phyloP scores from a whole-genome alignment of 2,888 invertebrate genomes.

The Poecilus cupreus region DNA sequence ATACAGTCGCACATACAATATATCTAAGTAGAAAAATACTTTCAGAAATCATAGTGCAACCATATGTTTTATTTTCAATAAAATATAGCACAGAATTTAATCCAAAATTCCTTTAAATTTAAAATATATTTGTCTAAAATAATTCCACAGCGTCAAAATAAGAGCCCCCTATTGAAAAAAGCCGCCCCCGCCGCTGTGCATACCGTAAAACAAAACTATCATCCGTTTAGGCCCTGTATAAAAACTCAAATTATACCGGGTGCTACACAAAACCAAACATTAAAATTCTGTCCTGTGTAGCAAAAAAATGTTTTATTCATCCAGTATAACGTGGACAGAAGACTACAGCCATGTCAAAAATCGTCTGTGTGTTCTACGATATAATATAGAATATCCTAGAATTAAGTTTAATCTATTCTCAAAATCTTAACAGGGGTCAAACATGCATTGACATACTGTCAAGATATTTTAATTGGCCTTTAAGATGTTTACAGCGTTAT shows the following conservation, averaged over 20 bases:
- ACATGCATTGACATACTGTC: slow-evolving; percentile 1
- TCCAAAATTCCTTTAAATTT: no score
- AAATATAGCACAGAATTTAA: no score
- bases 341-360: not conserved
- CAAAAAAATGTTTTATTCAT: slow-evolving; percentile 12
- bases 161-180: not conserved
- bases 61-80: no score
- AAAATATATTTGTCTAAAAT: no score
- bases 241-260: not conserved
- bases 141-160: no score
- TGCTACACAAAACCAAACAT: not conserved
- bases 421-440: slow-evolving; percentile 18
- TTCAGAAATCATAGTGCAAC: no score
- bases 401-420: slow-evolving; percentile 11
- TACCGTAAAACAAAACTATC: not conserved
- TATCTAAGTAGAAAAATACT: no score
- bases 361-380: not conserved
- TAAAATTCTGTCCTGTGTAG: slow-evolving; percentile 4
- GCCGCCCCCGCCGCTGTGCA: not conserved
- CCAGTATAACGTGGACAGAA: not conserved
- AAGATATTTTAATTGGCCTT: slow-evolving; percentile 1
- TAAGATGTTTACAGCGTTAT: not conserved
- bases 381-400: not conserved
- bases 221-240: not conserved
- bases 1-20: no score